Percentiles rank a stretch among this genome's conserved stretches.
Conservation (phyloP, 2,797 vertebrate species). For the Sciurus vulgaris region DNA sequence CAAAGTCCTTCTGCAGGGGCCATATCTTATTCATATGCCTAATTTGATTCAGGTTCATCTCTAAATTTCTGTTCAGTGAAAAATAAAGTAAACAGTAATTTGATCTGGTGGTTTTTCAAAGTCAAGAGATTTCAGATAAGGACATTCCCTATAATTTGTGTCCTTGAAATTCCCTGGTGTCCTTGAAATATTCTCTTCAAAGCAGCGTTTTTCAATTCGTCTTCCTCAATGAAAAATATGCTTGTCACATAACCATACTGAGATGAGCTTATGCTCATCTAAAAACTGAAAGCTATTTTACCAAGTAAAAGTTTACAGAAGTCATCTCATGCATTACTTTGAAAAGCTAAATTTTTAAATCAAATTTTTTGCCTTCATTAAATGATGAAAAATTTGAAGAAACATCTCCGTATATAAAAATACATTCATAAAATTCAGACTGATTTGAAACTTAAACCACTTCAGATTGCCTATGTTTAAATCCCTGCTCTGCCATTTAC, state of each 20-base stretch:
- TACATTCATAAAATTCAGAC: constrained; percentile 14
- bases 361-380: neutral
- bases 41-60: neutral
- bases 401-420: neutral
- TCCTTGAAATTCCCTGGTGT: neutral
- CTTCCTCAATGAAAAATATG: constrained; percentile 16
- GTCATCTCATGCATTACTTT: neutral
- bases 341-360: neutral
- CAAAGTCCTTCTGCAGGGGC: neutral
- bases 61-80: constrained; percentile 30
- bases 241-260: neutral
- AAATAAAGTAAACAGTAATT: constrained; percentile 22
- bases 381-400: constrained; percentile 29
- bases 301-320: constrained; percentile 30
- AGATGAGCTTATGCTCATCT: neutral
- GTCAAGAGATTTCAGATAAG: constrained; percentile 7
- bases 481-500: neutral
- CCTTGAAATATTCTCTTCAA: neutral
- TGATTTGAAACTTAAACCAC: neutral
- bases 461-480: neutral
- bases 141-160: constrained; percentile 31
- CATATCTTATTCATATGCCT: neutral
- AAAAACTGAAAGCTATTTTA: constrained; percentile 2
- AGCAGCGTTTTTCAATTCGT: neutral
- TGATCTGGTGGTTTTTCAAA: neutral